These are phyloP conservation scores for Neelides sp. DNA, from an alignment of 1,140 invertebrate species.

Conservation along the genomic window DNA sequence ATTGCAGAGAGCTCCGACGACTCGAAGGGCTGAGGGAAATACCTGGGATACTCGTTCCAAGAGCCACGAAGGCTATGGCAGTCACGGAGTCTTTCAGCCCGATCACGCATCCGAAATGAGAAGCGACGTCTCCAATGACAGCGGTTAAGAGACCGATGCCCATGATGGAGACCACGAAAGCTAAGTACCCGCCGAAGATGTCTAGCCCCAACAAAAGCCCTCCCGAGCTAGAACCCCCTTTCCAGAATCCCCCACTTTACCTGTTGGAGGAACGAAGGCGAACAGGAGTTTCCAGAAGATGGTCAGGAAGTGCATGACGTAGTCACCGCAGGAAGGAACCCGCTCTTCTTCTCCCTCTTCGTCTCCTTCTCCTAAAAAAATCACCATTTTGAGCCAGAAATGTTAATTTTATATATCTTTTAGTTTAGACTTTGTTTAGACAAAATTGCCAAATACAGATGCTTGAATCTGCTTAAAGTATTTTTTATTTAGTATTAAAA, in stretches of 20 bases:
- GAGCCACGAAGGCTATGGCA: constrained; percentile 88
- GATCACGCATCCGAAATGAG: constrained; percentile 93
- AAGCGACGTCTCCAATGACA: constrained; percentile 88
- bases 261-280: constrained; percentile 94
- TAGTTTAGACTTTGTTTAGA: too few species aligned
- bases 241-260: constrained; percentile 40
- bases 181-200: constrained; percentile 76
- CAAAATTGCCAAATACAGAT: too few species aligned
- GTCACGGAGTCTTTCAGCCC: constrained; percentile 92
- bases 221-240: not conserved
- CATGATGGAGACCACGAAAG: constrained; percentile 84
- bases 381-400: too few species aligned
- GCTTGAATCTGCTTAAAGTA: too few species aligned
- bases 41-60: constrained; percentile 95
- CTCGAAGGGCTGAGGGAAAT: constrained; percentile 31
- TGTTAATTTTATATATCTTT: too few species aligned
- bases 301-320: constrained; percentile 89
- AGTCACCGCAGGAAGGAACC: constrained; percentile 72
- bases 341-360: constrained; percentile 44
- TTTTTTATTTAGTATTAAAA: too few species aligned
- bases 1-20: not conserved
- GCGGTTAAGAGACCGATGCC: constrained; percentile 89
- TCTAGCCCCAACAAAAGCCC: constrained; percentile 44
- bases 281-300: constrained; percentile 97
- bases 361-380: constrained; percentile 50